A percentile compares a stretch with the other conserved stretches of the same genome.
Conservation (phyloP, 1,140 invertebrate species). For the Trachymyrmex septentrionalis region DNA sequence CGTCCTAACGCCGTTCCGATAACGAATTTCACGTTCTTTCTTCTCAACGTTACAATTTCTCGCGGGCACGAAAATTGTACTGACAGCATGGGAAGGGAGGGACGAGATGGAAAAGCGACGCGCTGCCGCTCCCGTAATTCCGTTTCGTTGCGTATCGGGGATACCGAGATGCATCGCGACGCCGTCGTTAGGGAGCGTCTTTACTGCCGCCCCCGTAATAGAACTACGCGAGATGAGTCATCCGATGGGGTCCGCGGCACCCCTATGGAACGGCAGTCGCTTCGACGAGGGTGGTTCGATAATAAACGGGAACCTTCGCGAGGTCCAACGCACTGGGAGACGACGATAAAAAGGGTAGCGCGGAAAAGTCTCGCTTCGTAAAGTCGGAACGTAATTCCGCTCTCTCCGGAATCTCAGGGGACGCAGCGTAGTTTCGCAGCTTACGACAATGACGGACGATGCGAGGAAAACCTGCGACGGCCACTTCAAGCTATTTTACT, state of each 20-base stretch:
- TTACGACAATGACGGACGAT: slow-evolving; percentile 61
- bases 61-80: slow-evolving; percentile 44
- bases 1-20: slow-evolving; percentile 27
- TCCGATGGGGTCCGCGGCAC: slow-evolving; percentile 62
- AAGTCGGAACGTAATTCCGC: slow-evolving; percentile 47
- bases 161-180: slow-evolving; percentile 41
- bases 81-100: not conserved
- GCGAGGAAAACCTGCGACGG: slow-evolving; percentile 44
- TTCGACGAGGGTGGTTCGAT: slow-evolving; percentile 62
- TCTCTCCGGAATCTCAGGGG: slow-evolving; percentile 40
- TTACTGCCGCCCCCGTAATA: slow-evolving; percentile 8
- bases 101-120: not conserved
- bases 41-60: slow-evolving; percentile 28
- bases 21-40: slow-evolving; percentile 39
- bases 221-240: slow-evolving; percentile 72
- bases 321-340: slow-evolving; percentile 57
- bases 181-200: slow-evolving; percentile 19
- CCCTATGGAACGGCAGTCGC: slow-evolving; percentile 60
- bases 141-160: slow-evolving; percentile 40
- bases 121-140: slow-evolving; percentile 30
- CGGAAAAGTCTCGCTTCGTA: slow-evolving; percentile 51
- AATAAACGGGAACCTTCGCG: slow-evolving; percentile 66
- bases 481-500: slow-evolving; percentile 18
- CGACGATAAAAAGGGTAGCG: slow-evolving; percentile 58
- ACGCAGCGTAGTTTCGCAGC: slow-evolving; percentile 18